Base-by-base conservation (phyloP, 2,797 vertebrate species). In the Enteromius unitaeniatus region DNA sequence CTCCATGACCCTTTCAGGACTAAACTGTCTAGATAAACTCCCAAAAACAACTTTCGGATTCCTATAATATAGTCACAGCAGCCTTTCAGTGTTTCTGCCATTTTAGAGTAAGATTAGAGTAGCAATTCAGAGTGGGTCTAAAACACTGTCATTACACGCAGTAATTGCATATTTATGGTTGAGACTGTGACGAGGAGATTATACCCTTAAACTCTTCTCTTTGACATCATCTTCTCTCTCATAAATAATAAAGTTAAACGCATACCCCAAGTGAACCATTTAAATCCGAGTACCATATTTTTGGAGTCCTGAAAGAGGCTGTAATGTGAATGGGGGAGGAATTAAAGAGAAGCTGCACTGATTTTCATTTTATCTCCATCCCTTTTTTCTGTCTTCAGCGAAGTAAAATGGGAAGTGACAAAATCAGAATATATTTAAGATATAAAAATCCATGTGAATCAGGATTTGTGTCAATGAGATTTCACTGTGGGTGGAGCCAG, bases 131-230 rank as follows among this genome's bases (percentile, higher is more conserved):
- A 42, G 80, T 72, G 53, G 49, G 60, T 58, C 72, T 53, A 72
- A 89, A 81, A 85, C 55, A 81, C 86, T 70, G 84, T 84, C 75
- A 90, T 90, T 88, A 87, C 68, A 85, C 67, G 14, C 23, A 68
- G 84, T 87, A 87, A 88, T 88, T 88, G 55, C 49, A 82, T 81
- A 74, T 85, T 85, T 84, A 40, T 78, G 73, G 55, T 58, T 28
- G 17, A 70, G 70, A 17, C 62, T 79, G 53, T 78, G 74, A 83
- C 72, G 21, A 83, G 37, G 34, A 81, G 75, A 84, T 86, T 88
- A 82, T 73, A 86, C 34, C 70, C 84, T 84, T 81, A 81, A 81
- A 73, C 79, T 55, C 26, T 73, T 13, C 6, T 73, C 55, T 17
- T 78, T 73, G 34, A 82, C 31, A 26, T 10, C 34, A 14, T 31